Evolutionary conservation across 2,888 invertebrate species (phyloP), one percentile per base, ranked within the genome.

Genomic region (Campaea margaritaria): DNA sequence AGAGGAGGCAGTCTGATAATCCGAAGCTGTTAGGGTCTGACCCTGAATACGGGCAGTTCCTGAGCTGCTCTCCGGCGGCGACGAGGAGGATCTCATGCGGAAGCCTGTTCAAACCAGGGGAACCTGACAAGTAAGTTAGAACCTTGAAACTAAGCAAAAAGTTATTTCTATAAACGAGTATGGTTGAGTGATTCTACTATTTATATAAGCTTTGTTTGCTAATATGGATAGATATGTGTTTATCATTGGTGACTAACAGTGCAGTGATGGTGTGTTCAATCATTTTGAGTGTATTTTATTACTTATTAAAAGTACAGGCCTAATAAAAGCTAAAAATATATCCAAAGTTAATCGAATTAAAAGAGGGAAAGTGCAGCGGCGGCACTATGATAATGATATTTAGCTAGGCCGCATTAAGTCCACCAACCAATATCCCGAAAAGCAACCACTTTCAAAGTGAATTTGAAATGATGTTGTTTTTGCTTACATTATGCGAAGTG

Each of bases 51-150:
- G 90, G 93, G 11, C 92, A 93, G 68, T 95, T 95, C 72, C 85
- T 96, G 21, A 96, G 95, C 68, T 95, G 95, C 75, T 96, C 97
- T 0, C 96, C 97, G 4, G 96, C 97, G 55, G 97, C 97, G 10
- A 97, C 97, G 8, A 94, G 98, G 65, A 93, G 98, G 70, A 98
- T 98, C 80, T 98, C 98, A 67, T 97, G 97, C 83, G 97, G 98
- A 61, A 97, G 97, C 76, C 95, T 97, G 68, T 94, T 97, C 76
- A 97, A 96, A 81, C 95, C 95, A 3, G 94, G 94, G 44, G 96
- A 95, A 79, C 93, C 94, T 15, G 91, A 93, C 64, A 94, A 93
- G 94, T 94, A 84, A 93, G 92, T 83, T 39, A 5, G 31, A 48
- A 21, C 10, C 7, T 39, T 53, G 9, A 5, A 27, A 2, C 8